Conservation (phyloP, 2,888 invertebrate species). For the Parochlus steinenii region DNA sequence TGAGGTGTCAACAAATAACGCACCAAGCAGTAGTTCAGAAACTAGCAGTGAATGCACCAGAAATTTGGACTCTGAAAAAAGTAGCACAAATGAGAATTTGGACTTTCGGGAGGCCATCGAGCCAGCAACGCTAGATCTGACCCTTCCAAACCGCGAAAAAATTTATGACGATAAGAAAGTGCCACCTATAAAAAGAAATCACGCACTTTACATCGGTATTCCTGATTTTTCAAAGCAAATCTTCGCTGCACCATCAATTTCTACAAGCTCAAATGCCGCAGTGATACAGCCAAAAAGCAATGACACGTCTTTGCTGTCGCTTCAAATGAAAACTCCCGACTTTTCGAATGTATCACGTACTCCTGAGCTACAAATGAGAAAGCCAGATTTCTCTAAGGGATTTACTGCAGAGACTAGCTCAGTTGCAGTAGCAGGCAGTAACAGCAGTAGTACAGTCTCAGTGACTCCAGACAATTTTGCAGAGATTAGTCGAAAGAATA, state of each 20-base stretch:
- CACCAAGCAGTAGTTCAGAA: background rate
- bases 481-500: constrained; percentile 16
- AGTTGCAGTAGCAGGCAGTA: background rate
- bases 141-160: constrained; percentile 4
- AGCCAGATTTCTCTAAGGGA: constrained; percentile 12
- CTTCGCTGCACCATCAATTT: constrained; percentile 9
- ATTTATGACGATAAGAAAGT: constrained; percentile 8
- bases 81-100: constrained; percentile 1
- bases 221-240: constrained; percentile 12
- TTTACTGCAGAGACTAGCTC: background rate
- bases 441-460: background rate
- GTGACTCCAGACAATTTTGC: constrained; percentile 16
- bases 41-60: background rate
- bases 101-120: constrained; percentile 5
- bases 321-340: constrained; percentile 4
- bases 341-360: constrained; percentile 1
- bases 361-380: constrained; percentile 11
- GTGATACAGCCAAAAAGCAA: too few relatives aligned
- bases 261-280: background rate
- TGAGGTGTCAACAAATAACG: background rate
- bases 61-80: background rate
- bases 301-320: background rate
- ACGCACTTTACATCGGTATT: constrained; percentile 6
- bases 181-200: constrained; percentile 8
- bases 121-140: constrained; percentile 4